Evolutionary conservation across 2,113 vertebrate species (phyloP).

Genomic region (Cacatua alba): DNA sequence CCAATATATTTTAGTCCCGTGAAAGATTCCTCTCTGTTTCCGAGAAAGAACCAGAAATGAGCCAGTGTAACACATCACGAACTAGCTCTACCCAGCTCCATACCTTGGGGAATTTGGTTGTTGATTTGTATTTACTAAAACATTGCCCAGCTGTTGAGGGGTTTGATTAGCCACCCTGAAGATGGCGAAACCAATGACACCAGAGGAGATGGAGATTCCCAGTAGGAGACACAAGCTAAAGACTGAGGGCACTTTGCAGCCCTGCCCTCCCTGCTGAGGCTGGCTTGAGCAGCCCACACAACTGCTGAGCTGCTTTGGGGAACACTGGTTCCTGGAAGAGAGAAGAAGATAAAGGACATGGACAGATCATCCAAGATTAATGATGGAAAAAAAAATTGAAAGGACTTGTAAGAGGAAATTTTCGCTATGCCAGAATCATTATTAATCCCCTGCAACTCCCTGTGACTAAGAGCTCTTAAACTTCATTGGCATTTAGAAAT

Average conservation of each 20-base stretch:
- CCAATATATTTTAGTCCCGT: background rate
- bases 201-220: background rate
- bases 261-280: background rate
- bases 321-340: conserved; percentile 9
- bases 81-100: background rate
- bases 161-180: background rate
- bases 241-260: background rate
- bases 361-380: conserved; percentile 17
- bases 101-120: background rate
- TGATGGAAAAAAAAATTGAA: conserved; percentile 2
- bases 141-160: background rate
- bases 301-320: background rate
- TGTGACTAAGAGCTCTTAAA: conserved; percentile 46
- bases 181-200: background rate
- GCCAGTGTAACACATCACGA: background rate
- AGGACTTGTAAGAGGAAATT: background rate
- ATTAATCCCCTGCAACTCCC: conserved; percentile 51
- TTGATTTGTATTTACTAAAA: background rate
- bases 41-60: background rate
- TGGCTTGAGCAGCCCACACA: background rate
- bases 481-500: conserved; percentile 15
- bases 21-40: background rate
- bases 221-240: background rate
- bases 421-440: conserved; percentile 13
- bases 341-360: conserved; percentile 7